Conservation (phyloP, 2,113 vertebrate species). For the Pleuronectes platessa region DNA sequence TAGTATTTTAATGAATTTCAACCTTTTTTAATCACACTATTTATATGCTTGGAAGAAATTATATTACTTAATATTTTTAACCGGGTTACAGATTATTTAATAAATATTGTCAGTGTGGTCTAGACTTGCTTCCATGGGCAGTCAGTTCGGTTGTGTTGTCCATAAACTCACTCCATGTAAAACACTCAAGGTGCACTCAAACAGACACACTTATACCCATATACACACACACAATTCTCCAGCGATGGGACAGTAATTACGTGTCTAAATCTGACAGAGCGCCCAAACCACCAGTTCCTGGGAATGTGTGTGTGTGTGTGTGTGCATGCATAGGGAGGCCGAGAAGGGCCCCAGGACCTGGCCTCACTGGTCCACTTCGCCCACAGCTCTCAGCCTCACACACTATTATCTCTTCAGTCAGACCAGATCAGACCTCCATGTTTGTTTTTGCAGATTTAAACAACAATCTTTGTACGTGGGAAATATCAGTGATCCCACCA, state of each 20-base stretch:
- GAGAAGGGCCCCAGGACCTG: slow-evolving; percentile 30
- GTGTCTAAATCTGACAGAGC: slow-evolving; percentile 68
- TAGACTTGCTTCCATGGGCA: not conserved
- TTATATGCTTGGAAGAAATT: too few relatives aligned
- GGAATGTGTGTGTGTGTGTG: slow-evolving; percentile 26
- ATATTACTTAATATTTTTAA: too few relatives aligned
- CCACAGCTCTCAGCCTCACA: slow-evolving; percentile 56
- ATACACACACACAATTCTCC: slow-evolving; percentile 39
- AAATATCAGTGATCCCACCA: too few relatives aligned
- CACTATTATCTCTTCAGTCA: not conserved
- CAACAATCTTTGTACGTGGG: too few relatives aligned
- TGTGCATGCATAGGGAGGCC: slow-evolving; percentile 2
- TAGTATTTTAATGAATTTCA: too few relatives aligned
- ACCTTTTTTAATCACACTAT: too few relatives aligned
- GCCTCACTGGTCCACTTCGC: too few relatives aligned
- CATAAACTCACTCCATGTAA: slow-evolving; percentile 7
- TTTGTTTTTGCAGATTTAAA: not conserved
- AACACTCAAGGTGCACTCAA: slow-evolving; percentile 19
- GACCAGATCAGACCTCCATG: too few relatives aligned
- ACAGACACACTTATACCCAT: slow-evolving; percentile 22
- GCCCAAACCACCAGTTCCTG: slow-evolving; percentile 48
- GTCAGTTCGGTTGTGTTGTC: too few relatives aligned
- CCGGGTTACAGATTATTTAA: too few relatives aligned
- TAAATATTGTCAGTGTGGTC: not conserved
- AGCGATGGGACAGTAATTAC: slow-evolving; percentile 60